These are phyloP conservation scores for Pavo muticus DNA, from an alignment of 2,113 vertebrate genomes.

Conservation along the genomic window DNA sequence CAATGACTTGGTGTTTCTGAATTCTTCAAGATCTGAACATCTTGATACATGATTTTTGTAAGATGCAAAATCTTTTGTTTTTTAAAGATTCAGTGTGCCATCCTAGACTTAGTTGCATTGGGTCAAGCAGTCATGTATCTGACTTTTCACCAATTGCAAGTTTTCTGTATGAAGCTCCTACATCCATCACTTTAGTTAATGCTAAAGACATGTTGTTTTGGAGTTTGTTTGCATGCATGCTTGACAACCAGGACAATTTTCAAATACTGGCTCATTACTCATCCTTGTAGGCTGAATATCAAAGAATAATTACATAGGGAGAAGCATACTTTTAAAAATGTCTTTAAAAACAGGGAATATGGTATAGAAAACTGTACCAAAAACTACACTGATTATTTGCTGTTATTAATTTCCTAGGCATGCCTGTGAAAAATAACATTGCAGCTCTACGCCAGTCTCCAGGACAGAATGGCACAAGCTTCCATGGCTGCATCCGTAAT, in stretches of 20 bases:
- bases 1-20: neutral
- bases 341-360: neutral
- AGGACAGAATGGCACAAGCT: slow-evolving; percentile 91
- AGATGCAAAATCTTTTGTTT: neutral
- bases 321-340: neutral
- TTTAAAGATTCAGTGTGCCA: neutral
- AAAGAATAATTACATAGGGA: neutral
- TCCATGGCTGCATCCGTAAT: slow-evolving; percentile 94
- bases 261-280: neutral
- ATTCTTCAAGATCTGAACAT: neutral
- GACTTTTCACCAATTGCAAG: neutral
- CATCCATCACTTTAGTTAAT: neutral
- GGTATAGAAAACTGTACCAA: neutral
- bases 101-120: neutral
- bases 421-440: slow-evolving; percentile 87
- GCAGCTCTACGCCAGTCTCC: slow-evolving; percentile 89
- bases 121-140: neutral
- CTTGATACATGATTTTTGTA: neutral
- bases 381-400: neutral
- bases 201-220: neutral
- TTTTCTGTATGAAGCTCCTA: neutral
- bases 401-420: slow-evolving; percentile 78
- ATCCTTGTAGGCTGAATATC: neutral
- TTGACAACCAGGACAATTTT: neutral
- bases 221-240: neutral